Evolutionary conservation across 2,113 vertebrate genomes (phyloP), one percentile per base, ranked within the genome.

Genomic region (Spheniscus mendiculus): DNA sequence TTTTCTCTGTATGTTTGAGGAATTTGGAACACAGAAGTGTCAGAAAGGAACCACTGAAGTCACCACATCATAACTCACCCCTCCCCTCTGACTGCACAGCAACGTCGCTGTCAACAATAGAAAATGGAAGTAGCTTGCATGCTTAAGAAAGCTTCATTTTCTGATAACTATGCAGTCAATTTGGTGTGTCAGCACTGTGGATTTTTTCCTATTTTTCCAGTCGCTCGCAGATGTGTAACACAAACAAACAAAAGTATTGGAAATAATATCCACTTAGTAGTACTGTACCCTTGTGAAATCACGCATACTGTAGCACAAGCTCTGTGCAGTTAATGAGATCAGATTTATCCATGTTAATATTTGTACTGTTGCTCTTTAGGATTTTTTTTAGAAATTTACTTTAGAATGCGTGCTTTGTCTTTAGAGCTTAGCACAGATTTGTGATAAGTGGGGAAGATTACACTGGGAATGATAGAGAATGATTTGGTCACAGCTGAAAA

Each of bases 241-340:
- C 6, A 84, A 78, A 36, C 3, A 42, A 61, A 42, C 2, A 47
- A 34, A 83, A 67, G 3, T 36, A 44, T 55, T 70, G 8, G 50
- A 71, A 95, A 71, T 21, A 15, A 32, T 50, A 34, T 38, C 25
- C 8, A 7, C 11, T 74, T 58, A 36, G 19, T n/a, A 27, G 20
- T 70, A 26, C 34, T 32, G 15, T 61, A 23, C 5, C 15, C 30
- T 47, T 66, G 29, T 50, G 55, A 73, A 90, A 70, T 58, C 17
- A 19, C 0, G 0, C 23, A 11, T 27, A 12, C 13, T 45, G 19
- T 53, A 55, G 29, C 70, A 66, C 10, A 84, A 3, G 1, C 6
- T 50, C 40, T 40, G 6, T 23, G 61, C 5, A 1, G 19, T 70
- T 36, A 70, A 40, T n/a, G 13, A 74, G 22, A 49, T 50, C 30